These are phyloP conservation scores for Athalia rosae DNA, from an alignment of 2,888 invertebrate species.

Conservation along the genomic window DNA sequence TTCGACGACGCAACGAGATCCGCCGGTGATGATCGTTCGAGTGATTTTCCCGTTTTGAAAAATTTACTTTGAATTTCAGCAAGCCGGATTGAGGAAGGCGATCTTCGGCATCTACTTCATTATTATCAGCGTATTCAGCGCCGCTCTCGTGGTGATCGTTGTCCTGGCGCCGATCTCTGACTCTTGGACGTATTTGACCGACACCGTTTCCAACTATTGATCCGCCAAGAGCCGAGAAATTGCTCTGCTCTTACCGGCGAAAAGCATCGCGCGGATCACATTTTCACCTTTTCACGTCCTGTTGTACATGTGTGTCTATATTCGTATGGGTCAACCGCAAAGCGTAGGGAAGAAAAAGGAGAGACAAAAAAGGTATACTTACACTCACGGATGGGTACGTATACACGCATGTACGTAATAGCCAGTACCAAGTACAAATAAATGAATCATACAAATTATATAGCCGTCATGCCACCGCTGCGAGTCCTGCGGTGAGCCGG, in stretches of 20 bases:
- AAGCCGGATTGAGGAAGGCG: conserved; percentile 84
- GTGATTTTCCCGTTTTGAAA: conserved; percentile 35
- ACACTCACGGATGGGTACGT: no score
- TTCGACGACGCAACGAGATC: no score
- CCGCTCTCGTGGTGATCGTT: conserved; percentile 84
- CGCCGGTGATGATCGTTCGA: no score
- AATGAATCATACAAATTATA: neutral
- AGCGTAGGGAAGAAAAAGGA: no score
- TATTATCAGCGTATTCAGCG: conserved; percentile 81
- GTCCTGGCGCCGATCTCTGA: conserved; percentile 85
- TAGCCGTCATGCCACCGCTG: neutral
- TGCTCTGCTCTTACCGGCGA: neutral
- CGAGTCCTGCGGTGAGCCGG: no score
- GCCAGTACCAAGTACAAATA: neutral
- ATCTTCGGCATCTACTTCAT: conserved; percentile 87
- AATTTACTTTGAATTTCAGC: conserved; percentile 76
- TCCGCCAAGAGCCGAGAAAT: neutral
- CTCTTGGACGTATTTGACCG: conserved; percentile 74
- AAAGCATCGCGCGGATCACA: neutral
- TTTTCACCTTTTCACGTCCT: no score
- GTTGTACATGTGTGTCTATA: no score
- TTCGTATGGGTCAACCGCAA: no score
- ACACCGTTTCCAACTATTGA: conserved; percentile 58
- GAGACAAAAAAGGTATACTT: no score
- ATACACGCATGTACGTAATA: neutral